These are phyloP conservation scores for Prionace glauca DNA, from an alignment of 2,797 vertebrate genomes.

Conservation along the genomic window DNA sequence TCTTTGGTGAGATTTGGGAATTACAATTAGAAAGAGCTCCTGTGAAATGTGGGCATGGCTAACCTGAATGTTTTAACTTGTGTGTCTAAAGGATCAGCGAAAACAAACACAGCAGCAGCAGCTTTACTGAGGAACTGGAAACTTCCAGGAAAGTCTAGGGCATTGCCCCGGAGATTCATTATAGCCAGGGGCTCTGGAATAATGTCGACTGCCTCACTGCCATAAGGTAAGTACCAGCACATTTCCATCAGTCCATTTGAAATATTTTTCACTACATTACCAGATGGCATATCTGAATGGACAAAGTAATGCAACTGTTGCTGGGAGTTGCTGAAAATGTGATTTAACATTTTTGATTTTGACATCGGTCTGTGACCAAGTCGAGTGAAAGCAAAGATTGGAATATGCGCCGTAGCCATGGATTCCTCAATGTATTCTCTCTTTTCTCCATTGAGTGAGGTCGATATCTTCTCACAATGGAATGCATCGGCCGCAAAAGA, in stretches of 20 bases:
- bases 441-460: conserved; percentile 44
- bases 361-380: conserved; percentile 57
- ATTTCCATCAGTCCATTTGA: conserved; percentile 45
- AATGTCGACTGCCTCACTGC: conserved; percentile 41
- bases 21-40: conserved; percentile 51
- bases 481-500: conserved; percentile 68
- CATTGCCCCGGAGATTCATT: conserved; percentile 39
- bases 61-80: conserved; percentile 43
- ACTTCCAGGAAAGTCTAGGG: background rate
- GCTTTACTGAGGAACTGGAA: conserved; percentile 37
- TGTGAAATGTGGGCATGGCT: conserved; percentile 42
- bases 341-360: conserved; percentile 70
- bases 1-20: conserved; percentile 44
- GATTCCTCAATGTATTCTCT: conserved; percentile 51
- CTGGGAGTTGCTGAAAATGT: conserved; percentile 51
- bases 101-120: conserved; percentile 35
- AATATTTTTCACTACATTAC: conserved; percentile 51
- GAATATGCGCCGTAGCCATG: conserved; percentile 57
- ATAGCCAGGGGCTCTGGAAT: conserved; percentile 34
- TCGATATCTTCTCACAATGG: conserved; percentile 59
- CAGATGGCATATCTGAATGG: conserved; percentile 61
- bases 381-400: conserved; percentile 56
- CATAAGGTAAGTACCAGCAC: conserved; percentile 37
- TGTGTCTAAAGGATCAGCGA: background rate
- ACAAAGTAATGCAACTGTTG: conserved; percentile 64